These are phyloP conservation scores for Darevskia nairensis DNA, from an alignment of 2,797 vertebrate genomes.

Conservation along the genomic window DNA sequence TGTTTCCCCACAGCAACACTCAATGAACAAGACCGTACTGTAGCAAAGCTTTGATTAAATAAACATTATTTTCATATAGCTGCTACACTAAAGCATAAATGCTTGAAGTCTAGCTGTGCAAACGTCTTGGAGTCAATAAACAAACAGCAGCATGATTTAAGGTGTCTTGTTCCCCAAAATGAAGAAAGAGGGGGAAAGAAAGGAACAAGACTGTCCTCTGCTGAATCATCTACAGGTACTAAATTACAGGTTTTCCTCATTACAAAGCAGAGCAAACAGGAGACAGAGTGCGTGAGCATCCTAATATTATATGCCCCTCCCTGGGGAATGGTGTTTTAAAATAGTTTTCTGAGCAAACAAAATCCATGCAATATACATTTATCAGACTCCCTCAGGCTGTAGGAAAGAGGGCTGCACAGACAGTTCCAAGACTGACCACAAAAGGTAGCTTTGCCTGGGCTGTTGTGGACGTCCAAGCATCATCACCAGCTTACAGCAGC, in stretches of 20 bases:
- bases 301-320: not conserved
- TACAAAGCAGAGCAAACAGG: not conserved
- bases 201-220: not conserved
- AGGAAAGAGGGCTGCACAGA: not conserved
- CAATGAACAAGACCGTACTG: not conserved
- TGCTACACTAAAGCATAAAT: constrained; percentile 13
- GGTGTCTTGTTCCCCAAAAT: not conserved
- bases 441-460: not conserved
- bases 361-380: not conserved
- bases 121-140: constrained; percentile 9
- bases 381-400: not conserved
- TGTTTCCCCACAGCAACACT: not conserved
- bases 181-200: not conserved
- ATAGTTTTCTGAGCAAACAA: not conserved
- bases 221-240: not conserved
- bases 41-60: constrained; percentile 2
- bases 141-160: not conserved
- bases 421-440: not conserved
- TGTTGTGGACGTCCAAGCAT: not conserved
- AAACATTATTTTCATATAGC: not conserved
- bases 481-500: not conserved
- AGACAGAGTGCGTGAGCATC: not conserved
- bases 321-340: not conserved
- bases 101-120: not conserved
- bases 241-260: not conserved